These are phyloP conservation scores for Eretmochelys imbricata DNA, from an alignment of 2,113 vertebrate genomes.

Conservation along the genomic window DNA sequence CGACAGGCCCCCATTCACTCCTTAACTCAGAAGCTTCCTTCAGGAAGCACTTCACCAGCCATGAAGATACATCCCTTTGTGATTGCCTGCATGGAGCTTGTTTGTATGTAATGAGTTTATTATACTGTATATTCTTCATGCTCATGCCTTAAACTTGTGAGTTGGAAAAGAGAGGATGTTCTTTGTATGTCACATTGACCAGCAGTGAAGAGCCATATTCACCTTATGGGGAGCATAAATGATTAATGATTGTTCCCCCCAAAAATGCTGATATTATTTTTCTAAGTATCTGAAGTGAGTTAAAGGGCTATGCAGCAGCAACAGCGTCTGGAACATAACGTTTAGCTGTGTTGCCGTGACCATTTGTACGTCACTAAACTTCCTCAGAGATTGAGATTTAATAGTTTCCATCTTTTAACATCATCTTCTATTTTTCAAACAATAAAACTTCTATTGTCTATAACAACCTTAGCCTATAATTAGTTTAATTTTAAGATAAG, in stretches of 20 bases:
- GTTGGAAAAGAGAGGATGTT: background rate
- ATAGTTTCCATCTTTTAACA: background rate
- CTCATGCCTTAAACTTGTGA: background rate
- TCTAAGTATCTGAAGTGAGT: background rate
- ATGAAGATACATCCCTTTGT: background rate
- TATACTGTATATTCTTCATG: background rate
- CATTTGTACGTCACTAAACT: background rate
- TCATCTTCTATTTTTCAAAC: background rate
- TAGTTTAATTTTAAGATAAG: background rate
- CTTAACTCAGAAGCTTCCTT: background rate
- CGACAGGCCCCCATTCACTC: background rate
- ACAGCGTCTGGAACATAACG: background rate
- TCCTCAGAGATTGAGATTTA: background rate
- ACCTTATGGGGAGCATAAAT: background rate
- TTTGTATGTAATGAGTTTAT: background rate
- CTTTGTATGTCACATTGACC: background rate
- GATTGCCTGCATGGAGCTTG: background rate
- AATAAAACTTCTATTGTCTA: background rate
- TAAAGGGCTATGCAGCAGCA: background rate
- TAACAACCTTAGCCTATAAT: background rate
- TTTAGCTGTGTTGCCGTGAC: background rate
- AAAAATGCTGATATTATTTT: background rate
- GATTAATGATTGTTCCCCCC: background rate
- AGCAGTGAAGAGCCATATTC: background rate
- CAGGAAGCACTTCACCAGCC: background rate